Base-by-base conservation (phyloP, 2,797 vertebrate genomes). In the Philypnodon macrostomus region DNA sequence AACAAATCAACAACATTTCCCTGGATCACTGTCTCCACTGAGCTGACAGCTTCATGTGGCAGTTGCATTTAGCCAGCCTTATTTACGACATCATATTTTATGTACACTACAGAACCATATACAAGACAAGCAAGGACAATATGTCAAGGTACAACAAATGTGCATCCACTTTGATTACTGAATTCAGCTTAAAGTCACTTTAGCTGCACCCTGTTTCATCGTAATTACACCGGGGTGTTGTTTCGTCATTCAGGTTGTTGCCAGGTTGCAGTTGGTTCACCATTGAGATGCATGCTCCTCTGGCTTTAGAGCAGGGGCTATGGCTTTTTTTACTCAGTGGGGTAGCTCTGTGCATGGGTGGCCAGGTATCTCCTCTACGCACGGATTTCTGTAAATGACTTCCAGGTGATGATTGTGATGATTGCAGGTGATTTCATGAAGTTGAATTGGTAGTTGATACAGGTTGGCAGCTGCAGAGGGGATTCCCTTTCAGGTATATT, bases 211-310 rank as follows among this genome's bases (percentile, higher is more conserved):
- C 10, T 44, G n/a, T 80, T 82, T 79, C 69, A 31, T 41, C 55
- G 52, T 61, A 67, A 73, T 82, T 82, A 60, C 75, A 79, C 75
- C 79, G 80, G 38, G 47, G 33, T 11, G 24, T 23, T 44, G 36
- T 73, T 69, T 75, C 74, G 59, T 75, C 71, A 77, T 31, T 29
- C 58, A 50, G 55, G 69, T 67, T 13, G 42, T 49, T 41, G 51
- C 17, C 54, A 48, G 64, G 57, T 57, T 75, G 46, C 3, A 10
- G 23, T 49, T 55, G 51, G 36, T 63, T 67, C 35, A 73, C 39
- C 11, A 13, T 9, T 1, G 13, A 27, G 21, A 40, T 14, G 39
- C 11, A 24, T 14, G 14, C 23, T 18, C 5, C 10, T 37, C 35
- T 38, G 18, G 8, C 8, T 41, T 26, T 27, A 15, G 17, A 5